phyloP scores from a whole-genome alignment of 1,140 invertebrate genomes.

The Orchesella cincta region DNA sequence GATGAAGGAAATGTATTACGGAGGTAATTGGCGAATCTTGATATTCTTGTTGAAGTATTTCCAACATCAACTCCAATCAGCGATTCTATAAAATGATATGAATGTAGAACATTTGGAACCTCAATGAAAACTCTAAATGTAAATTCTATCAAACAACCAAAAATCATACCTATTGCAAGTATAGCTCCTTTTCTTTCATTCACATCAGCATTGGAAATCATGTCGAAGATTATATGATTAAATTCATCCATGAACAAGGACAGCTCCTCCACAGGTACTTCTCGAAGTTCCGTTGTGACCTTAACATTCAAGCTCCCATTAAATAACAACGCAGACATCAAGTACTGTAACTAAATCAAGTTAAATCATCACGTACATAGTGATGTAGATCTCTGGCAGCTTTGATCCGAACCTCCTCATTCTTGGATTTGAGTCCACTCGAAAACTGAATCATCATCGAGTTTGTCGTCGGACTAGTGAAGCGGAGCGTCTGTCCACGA shows the following conservation, averaged over 20 bases:
- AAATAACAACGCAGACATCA: not conserved
- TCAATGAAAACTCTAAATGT: not conserved
- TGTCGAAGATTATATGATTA: conserved; percentile 92
- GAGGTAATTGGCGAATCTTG: conserved; percentile 89
- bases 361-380: conserved; percentile 65
- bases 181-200: conserved; percentile 96
- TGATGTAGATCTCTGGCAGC: conserved; percentile 83
- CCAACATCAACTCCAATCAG: conserved; percentile 89
- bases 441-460: conserved; percentile 77
- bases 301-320: conserved; percentile 43
- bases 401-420: conserved; percentile 79
- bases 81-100: conserved; percentile 66
- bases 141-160: too few species aligned
- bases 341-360: conserved; percentile 1
- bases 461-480: conserved; percentile 51
- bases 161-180: conserved; percentile 81
- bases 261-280: conserved; percentile 87
- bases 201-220: conserved; percentile 88
- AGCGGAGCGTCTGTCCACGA: not conserved
- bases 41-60: conserved; percentile 84
- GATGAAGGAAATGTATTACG: conserved; percentile 84
- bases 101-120: conserved; percentile 23
- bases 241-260: conserved; percentile 90
- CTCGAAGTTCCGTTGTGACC: conserved; percentile 81
- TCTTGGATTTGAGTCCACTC: conserved; percentile 80